Conservation (phyloP, 2,888 invertebrate species). For the Ametastegia equiseti region DNA sequence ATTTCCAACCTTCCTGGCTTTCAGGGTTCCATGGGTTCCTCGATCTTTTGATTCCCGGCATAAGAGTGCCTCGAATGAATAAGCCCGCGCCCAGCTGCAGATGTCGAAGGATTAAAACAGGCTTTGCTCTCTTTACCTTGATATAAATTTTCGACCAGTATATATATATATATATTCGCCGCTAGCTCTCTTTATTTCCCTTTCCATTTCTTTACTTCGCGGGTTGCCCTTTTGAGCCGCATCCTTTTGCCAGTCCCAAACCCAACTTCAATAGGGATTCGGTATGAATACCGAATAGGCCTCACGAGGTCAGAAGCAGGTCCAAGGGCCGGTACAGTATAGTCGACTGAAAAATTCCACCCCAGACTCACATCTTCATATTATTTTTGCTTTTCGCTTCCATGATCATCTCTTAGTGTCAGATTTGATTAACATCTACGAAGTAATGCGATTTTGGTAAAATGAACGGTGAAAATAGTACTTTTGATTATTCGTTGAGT, state of each 20-base stretch:
- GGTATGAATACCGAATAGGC: constrained; percentile 39
- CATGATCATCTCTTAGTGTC: not conserved
- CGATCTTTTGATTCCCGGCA: constrained; percentile 31
- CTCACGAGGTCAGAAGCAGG: constrained; percentile 37
- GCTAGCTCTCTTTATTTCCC: not conserved
- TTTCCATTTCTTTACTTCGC: not conserved
- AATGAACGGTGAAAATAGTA: not conserved
- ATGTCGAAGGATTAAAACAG: constrained; percentile 46
- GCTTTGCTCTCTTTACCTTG: constrained; percentile 32
- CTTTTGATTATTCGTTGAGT: not conserved
- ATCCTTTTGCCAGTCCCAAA: constrained; percentile 16
- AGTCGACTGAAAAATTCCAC: constrained; percentile 2
- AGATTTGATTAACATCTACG: not conserved
- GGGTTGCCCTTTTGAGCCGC: constrained; percentile 42
- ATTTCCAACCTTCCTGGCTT: too few relatives aligned
- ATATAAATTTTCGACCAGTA: constrained; percentile 25
- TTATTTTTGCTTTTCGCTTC: not conserved
- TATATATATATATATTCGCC: too few relatives aligned
- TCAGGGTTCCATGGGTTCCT: not conserved
- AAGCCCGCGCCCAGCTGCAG: constrained; percentile 2
- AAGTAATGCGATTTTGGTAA: not conserved
- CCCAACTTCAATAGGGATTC: constrained; percentile 26
- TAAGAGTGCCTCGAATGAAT: constrained; percentile 3
- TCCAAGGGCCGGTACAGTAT: constrained; percentile 27
- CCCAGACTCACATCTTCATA: not conserved